Percentiles rank a stretch among this genome's conserved stretches.
Evolutionary conservation across 2,888 invertebrate genomes (phyloP).

Genomic region (Kryphioiulus occultus): DNA sequence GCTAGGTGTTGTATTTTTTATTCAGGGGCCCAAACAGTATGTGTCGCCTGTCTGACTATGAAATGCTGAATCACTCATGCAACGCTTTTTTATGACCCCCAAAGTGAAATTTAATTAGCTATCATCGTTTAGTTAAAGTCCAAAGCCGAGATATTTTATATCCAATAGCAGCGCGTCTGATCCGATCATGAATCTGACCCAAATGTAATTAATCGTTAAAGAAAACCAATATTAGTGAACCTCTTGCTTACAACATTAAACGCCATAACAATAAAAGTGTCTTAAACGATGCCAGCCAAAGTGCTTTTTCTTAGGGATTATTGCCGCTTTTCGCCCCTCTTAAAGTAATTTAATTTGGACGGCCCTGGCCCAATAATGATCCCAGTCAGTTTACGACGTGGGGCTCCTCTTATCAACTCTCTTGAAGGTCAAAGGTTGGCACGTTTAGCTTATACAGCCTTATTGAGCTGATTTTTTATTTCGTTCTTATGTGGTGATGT

Average conservation of each 20-base stretch:
- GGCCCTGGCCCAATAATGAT: background rate
- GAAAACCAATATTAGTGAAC: slow-evolving; percentile 30
- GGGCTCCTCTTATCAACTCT: background rate
- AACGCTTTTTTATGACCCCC: background rate
- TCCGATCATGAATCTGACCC: slow-evolving; percentile 1
- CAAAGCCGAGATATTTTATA: background rate
- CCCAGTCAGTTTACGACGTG: background rate
- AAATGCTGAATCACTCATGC: background rate
- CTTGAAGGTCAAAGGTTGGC: background rate
- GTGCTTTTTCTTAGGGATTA: slow-evolving; percentile 12
- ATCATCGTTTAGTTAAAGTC: background rate
- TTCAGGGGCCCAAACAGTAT: too few species aligned
- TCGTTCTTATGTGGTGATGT: background rate
- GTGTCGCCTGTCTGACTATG: background rate
- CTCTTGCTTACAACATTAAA: background rate
- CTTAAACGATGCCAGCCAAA: background rate
- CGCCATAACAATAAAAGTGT: slow-evolving; percentile 14
- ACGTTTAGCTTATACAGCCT: background rate
- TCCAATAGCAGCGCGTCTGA: background rate
- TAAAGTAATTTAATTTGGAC: slow-evolving; percentile 20
- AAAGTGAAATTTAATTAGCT: background rate
- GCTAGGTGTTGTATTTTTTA: too few species aligned
- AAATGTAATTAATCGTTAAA: slow-evolving; percentile 20
- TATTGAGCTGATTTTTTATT: background rate
- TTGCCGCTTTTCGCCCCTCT: background rate